A percentile compares a stretch with the other conserved stretches of the same genome.
Evolutionary conservation across 1,140 invertebrate genomes (phyloP).

Genomic region (Elysia chlorotica): DNA sequence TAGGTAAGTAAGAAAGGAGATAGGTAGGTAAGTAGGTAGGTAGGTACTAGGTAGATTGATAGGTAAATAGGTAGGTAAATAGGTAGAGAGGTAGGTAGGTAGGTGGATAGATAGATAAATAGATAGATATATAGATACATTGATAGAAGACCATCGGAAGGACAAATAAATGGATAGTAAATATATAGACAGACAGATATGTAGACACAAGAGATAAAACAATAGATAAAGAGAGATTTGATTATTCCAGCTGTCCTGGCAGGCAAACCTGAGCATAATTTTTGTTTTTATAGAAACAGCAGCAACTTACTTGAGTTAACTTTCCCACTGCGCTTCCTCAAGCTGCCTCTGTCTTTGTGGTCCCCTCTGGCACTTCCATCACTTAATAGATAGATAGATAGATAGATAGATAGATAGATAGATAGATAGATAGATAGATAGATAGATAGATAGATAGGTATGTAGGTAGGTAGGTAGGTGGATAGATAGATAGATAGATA

Average conservation of each 20-base stretch:
- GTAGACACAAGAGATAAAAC: not conserved
- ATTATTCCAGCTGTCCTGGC: not conserved
- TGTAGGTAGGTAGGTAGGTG: not conserved
- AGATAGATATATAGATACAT: not conserved
- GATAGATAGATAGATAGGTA: not conserved
- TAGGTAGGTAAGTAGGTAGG: not conserved
- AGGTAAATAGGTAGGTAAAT: not conserved
- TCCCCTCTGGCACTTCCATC: slow-evolving; percentile 78
- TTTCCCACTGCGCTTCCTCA: slow-evolving; percentile 72
- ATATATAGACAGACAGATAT: not conserved
- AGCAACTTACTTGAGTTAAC: slow-evolving; percentile 34
- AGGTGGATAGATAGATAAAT: not conserved
- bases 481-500: not conserved
- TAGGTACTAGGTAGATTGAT: not conserved
- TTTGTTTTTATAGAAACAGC: not conserved
- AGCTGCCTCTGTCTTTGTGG: slow-evolving; percentile 72
- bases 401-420: not conserved
- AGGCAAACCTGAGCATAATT: too few species aligned
- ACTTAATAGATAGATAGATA: too few species aligned
- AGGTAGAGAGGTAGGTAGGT: not conserved
- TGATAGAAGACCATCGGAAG: too few species aligned
- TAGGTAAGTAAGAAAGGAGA: too few species aligned
- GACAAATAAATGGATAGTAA: not conserved
- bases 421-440: not conserved
- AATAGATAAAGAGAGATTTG: slow-evolving; percentile 4